These are phyloP conservation scores for Psittacula derbiana DNA, from an alignment of 2,797 vertebrate species.

Conservation along the genomic window DNA sequence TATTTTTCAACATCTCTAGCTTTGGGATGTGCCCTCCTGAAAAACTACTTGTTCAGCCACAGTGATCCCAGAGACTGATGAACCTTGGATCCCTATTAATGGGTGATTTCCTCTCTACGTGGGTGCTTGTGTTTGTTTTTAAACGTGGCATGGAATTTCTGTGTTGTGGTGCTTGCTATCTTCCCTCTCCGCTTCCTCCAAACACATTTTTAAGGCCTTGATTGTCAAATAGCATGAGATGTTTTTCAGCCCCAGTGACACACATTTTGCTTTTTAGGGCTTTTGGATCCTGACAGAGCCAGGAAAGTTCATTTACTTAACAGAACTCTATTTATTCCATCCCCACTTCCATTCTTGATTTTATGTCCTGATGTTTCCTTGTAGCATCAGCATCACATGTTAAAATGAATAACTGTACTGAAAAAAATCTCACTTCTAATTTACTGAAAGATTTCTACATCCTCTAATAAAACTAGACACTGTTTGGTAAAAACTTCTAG, in stretches of 20 bases:
- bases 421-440: background rate
- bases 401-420: background rate
- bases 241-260: conserved; percentile 18
- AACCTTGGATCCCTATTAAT: conserved; percentile 39
- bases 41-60: background rate
- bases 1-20: conserved; percentile 9
- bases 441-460: background rate
- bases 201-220: conserved; percentile 12
- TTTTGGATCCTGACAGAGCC: conserved; percentile 6
- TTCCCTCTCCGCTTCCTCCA: conserved; percentile 21
- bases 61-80: background rate
- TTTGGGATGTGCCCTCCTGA: background rate
- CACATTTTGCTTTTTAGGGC: conserved; percentile 26
- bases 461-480: background rate
- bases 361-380: background rate
- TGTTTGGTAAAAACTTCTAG: background rate
- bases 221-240: conserved; percentile 19
- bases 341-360: conserved; percentile 22
- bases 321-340: conserved; percentile 29
- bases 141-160: conserved; percentile 34
- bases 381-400: background rate
- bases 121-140: conserved; percentile 44
- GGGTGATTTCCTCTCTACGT: conserved; percentile 45
- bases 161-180: conserved; percentile 16
- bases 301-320: conserved; percentile 25